These are phyloP conservation scores for Actinopyga echinites DNA, from an alignment of 53 echinoderm and acorn worm genomes.

Conservation along the genomic window DNA sequence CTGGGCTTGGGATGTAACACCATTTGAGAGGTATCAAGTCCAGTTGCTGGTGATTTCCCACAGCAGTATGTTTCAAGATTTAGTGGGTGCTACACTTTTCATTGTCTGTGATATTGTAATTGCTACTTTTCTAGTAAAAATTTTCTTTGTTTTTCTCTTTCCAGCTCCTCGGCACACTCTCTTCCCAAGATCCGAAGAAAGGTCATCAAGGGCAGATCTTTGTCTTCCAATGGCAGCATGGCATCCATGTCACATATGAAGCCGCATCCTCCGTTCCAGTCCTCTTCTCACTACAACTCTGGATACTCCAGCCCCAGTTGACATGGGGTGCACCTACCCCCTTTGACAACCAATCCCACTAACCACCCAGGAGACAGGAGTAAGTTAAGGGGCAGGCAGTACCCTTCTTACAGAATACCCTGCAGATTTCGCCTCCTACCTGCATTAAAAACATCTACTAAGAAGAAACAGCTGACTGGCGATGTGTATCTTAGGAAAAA, in stretches of 20 bases:
- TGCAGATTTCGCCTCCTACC: constrained; percentile 14
- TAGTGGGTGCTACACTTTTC: no score
- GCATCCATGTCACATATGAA: constrained; percentile 44
- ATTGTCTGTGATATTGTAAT: neutral
- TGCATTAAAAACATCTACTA: neutral
- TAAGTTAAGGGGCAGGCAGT: neutral
- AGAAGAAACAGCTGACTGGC: neutral
- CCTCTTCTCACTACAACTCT: constrained; percentile 34
- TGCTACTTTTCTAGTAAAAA: neutral
- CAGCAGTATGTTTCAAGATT: no score
- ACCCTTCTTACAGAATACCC: neutral
- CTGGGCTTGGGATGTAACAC: no score
- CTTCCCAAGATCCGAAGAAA: constrained; percentile 84
- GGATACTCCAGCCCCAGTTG: constrained; percentile 43
- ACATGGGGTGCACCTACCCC: constrained; percentile 23
- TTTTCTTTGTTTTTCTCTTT: neutral
- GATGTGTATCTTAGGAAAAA: constrained; percentile 6
- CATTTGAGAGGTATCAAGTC: no score
- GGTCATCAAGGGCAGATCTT: constrained; percentile 62
- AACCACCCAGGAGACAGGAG: neutral
- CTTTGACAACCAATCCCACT: neutral
- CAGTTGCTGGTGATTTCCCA: no score
- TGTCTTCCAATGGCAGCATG: constrained; percentile 68
- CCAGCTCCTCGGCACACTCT: constrained; percentile 79
- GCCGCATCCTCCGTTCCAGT: constrained; percentile 68